Evolutionary conservation across 92 coral and sea anemone genomes (phyloP).

Genomic region (Paragorgia papillata): DNA sequence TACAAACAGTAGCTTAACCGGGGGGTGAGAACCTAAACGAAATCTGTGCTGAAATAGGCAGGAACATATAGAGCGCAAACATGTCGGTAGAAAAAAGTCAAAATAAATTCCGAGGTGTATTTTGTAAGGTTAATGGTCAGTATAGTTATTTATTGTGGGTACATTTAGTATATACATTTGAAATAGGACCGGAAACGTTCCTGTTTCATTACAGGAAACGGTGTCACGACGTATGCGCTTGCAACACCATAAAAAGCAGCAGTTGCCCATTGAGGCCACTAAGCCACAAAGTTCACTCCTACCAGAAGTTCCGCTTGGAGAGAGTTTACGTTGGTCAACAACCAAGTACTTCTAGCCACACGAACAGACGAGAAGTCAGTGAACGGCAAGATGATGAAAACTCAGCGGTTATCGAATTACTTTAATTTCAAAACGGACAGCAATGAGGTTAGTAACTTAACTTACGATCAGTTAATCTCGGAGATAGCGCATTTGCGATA

Average conservation of each 20-base stretch:
- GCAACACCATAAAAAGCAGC: neutral
- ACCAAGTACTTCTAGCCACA: neutral
- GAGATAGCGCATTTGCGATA: neutral
- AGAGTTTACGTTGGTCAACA: neutral
- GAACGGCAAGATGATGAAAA: conserved; percentile 36
- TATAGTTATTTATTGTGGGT: too few species aligned
- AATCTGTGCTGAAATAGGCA: neutral
- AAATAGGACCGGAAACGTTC: neutral
- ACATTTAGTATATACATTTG: too few species aligned
- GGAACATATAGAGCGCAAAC: too few species aligned
- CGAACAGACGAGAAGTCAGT: neutral
- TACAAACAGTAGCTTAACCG: neutral
- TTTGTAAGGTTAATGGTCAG: too few species aligned
- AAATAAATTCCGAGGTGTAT: too few species aligned
- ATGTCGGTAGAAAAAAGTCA: too few species aligned
- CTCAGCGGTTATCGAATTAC: conserved; percentile 34
- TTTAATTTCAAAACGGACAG: conserved; percentile 33
- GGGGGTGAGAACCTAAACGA: neutral
- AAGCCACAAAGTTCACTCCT: neutral
- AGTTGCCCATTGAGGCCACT: neutral
- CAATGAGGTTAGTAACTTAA: conserved; percentile 22
- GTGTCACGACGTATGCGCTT: neutral
- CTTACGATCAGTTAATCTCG: neutral
- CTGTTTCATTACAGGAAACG: neutral
- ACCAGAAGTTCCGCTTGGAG: neutral